A percentile compares a stretch with the other conserved stretches of the same genome.
Evolutionary conservation across 1,140 invertebrate species (phyloP).

Genomic region (Lithobius niger): DNA sequence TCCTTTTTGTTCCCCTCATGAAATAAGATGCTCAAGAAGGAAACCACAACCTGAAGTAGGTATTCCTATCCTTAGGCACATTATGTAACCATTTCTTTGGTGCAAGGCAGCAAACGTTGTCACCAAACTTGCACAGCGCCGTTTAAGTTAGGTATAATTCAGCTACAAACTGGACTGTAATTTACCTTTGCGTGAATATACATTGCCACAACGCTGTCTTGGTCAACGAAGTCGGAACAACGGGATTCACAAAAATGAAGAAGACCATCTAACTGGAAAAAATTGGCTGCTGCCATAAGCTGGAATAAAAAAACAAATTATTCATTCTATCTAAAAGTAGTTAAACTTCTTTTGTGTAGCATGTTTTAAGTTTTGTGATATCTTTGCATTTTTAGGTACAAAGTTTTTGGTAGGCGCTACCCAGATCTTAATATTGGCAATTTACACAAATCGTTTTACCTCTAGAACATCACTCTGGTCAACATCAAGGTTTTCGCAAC

Average conservation of each 20-base stretch:
- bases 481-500: constrained; percentile 52
- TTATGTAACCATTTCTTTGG: too few relatives aligned
- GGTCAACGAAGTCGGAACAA: constrained; percentile 65
- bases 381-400: too few relatives aligned
- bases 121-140: too few relatives aligned
- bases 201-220: constrained; percentile 80
- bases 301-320: constrained; percentile 16
- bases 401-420: too few relatives aligned
- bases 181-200: constrained; percentile 84
- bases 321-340: not conserved
- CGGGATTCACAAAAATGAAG: constrained; percentile 69
- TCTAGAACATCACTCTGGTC: constrained; percentile 67
- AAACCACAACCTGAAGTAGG: too few relatives aligned
- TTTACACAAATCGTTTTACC: constrained; percentile 15
- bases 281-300: constrained; percentile 79
- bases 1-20: too few relatives aligned
- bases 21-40: too few relatives aligned
- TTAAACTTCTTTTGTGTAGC: not conserved
- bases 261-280: constrained; percentile 75
- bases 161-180: too few relatives aligned
- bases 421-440: not conserved
- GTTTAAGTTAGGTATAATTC: too few relatives aligned
- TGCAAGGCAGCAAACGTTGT: too few relatives aligned
- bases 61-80: too few relatives aligned
- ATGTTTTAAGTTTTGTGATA: not conserved